Evolutionary conservation across 92 coral and sea anemone species (phyloP).

Genomic region (Bergia puertoricense): DNA sequence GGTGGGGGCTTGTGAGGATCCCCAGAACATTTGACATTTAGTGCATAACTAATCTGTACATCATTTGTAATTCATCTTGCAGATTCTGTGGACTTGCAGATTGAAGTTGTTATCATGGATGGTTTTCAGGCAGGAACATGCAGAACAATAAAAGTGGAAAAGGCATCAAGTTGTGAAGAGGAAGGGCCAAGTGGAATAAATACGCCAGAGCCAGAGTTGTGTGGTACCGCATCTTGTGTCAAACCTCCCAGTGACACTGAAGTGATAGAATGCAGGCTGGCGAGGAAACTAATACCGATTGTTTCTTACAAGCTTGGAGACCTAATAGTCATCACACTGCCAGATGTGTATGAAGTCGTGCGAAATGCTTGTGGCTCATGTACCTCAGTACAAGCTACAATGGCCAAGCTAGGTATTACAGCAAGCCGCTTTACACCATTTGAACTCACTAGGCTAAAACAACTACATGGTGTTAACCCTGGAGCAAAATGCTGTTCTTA

Average conservation of each 20-base stretch:
- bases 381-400: conserved; percentile 48
- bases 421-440: conserved; percentile 57
- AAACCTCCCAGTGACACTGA: background rate
- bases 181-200: background rate
- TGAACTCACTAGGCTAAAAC: conserved; percentile 61
- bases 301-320: conserved; percentile 40
- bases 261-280: background rate
- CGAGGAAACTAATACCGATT: background rate
- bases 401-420: conserved; percentile 64
- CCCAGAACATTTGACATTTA: too few species aligned
- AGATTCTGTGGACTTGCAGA: background rate
- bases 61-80: background rate
- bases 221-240: background rate
- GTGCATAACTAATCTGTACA: too few species aligned
- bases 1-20: too few species aligned
- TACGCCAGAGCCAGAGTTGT: background rate
- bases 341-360: conserved; percentile 66
- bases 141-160: conserved; percentile 21
- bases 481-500: conserved; percentile 73
- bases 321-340: conserved; percentile 47
- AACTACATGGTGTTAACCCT: conserved; percentile 55
- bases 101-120: background rate
- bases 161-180: conserved; percentile 13
- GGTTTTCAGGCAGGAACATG: background rate
- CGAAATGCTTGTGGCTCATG: conserved; percentile 67